Evolutionary conservation across 1,140 invertebrate species (phyloP).

Genomic region (Hirudo medicinalis): DNA sequence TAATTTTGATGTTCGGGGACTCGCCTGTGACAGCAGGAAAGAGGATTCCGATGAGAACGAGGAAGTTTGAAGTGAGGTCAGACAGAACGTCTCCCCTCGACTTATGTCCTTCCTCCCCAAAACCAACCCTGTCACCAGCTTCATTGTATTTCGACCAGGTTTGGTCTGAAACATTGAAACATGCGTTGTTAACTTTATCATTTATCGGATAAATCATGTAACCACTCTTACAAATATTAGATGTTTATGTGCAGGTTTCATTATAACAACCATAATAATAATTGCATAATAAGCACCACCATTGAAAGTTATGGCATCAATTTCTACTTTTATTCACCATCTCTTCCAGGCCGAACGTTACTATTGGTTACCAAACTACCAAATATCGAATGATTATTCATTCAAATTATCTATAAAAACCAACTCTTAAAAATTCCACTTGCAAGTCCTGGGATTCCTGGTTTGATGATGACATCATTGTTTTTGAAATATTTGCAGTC

Average conservation of each 20-base stretch:
- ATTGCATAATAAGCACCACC: no score
- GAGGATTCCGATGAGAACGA: slow-evolving; percentile 92
- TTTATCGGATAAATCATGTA: neutral
- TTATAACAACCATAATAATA: no score
- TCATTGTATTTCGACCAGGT: neutral
- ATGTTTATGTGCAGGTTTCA: no score
- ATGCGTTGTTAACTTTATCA: neutral
- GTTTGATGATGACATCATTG: neutral
- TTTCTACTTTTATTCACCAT: no score
- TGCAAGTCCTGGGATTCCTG: neutral
- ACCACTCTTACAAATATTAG: no score
- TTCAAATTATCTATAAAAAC: neutral
- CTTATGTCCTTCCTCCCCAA: neutral
- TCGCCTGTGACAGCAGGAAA: slow-evolving; percentile 97
- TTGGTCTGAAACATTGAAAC: neutral
- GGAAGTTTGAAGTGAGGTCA: slow-evolving; percentile 87
- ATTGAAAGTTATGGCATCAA: no score
- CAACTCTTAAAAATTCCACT: slow-evolving; percentile 15
- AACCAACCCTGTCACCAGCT: slow-evolving; percentile 12
- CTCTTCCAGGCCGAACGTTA: no score
- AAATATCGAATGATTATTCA: neutral
- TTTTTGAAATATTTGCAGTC: slow-evolving; percentile 17
- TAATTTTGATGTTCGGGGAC: slow-evolving; percentile 13
- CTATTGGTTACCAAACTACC: no score
- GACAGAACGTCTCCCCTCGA: slow-evolving; percentile 33